Conservation (phyloP, 2,113 vertebrate species). For the Orthonyx spaldingii region DNA sequence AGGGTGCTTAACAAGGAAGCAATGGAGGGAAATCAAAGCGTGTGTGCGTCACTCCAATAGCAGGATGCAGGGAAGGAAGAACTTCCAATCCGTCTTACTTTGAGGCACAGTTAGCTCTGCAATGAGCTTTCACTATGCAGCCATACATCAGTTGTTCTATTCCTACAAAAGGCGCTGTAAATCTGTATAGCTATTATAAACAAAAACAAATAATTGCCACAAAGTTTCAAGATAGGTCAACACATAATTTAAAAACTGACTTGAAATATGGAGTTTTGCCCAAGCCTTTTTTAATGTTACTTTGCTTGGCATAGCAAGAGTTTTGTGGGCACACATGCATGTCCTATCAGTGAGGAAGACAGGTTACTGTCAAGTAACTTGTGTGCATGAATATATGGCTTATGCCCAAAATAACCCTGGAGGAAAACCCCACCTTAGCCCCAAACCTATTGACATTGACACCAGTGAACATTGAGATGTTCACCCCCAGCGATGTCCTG, state of each 20-base stretch:
- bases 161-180: neutral
- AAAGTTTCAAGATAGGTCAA: neutral
- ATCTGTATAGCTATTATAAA: neutral
- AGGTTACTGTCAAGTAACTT: neutral
- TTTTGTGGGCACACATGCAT: neutral
- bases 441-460: neutral
- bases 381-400: neutral
- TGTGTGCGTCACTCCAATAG: rapidly evolving
- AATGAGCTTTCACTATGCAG: neutral
- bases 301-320: neutral
- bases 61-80: neutral
- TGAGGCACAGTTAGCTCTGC: neutral
- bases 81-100: neutral
- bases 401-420: neutral
- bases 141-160: neutral
- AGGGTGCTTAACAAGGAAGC: neutral
- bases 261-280: neutral
- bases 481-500: rapidly evolving
- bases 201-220: neutral
- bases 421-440: neutral
- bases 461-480: neutral
- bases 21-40: neutral
- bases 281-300: neutral
- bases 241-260: neutral
- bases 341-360: neutral